Percentiles rank a stretch among this genome's conserved stretches.
These are phyloP conservation scores for Sturmia bella DNA, from an alignment of 2,888 invertebrate genomes.

Conservation along the genomic window DNA sequence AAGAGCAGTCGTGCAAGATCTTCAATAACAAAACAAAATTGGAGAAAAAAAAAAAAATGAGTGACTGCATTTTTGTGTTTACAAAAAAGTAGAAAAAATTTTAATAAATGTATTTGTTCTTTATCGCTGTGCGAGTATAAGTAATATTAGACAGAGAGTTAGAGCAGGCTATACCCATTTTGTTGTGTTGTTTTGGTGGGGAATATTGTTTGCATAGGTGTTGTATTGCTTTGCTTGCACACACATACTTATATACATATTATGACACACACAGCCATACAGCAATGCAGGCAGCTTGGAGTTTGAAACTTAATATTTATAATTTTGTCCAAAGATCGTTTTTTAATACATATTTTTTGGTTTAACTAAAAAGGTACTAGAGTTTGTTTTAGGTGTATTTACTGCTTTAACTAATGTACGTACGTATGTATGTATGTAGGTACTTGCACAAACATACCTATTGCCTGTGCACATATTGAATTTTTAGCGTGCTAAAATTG, in stretches of 20 bases:
- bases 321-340: too few species aligned
- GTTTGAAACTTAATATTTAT: too few species aligned
- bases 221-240: neutral
- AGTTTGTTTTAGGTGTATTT: too few species aligned
- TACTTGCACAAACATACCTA: neutral
- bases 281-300: too few species aligned
- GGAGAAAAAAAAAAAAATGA: constrained; percentile 9
- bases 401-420: neutral
- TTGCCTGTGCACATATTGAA: neutral
- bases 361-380: too few species aligned
- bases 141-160: constrained; percentile 54
- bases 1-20: constrained; percentile 47
- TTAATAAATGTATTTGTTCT: constrained; percentile 2
- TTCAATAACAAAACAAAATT: constrained; percentile 9
- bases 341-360: too few species aligned
- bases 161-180: constrained; percentile 35
- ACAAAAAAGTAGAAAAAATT: constrained; percentile 4
- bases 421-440: neutral
- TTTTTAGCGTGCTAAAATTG: constrained; percentile 62
- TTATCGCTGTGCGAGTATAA: neutral
- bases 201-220: constrained; percentile 17
- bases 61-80: constrained; percentile 19
- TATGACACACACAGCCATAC: neutral
- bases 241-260: neutral
- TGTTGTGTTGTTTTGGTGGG: constrained; percentile 34